Evolutionary conservation across 2,888 invertebrate genomes (phyloP).

Genomic region (Apamea epomidion): DNA sequence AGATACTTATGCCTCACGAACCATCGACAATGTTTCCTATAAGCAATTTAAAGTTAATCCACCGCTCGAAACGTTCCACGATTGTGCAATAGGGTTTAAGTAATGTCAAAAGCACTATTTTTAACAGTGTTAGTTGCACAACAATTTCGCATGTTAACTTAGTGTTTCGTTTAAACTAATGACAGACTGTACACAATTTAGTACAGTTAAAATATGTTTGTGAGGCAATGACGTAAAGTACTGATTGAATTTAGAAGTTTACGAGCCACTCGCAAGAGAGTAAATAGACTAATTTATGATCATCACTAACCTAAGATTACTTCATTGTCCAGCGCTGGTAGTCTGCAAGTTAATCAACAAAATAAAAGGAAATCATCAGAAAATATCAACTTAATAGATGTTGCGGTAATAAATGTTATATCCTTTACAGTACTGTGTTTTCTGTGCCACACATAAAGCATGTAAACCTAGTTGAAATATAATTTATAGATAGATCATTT

Average conservation of each 20-base stretch:
- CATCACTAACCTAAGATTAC: constrained; percentile 44
- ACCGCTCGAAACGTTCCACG: constrained; percentile 43
- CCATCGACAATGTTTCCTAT: constrained; percentile 52
- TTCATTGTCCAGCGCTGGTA: constrained; percentile 29
- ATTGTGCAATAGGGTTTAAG: constrained; percentile 66
- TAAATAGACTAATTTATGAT: constrained; percentile 72
- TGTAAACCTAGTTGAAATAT: constrained; percentile 4
- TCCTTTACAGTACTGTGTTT: constrained; percentile 1
- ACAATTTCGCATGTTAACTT: constrained; percentile 72
- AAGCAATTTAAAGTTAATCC: constrained; percentile 62
- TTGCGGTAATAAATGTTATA: background rate
- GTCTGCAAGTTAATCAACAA: constrained; percentile 12
- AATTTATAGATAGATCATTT: too few species aligned
- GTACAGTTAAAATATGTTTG: constrained; percentile 73
- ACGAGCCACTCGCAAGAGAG: constrained; percentile 70
- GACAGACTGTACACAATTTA: constrained; percentile 67
- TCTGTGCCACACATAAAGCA: background rate
- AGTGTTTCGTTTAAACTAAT: constrained; percentile 71
- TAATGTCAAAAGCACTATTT: constrained; percentile 69
- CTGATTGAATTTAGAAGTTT: constrained; percentile 79
- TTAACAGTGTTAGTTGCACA: constrained; percentile 67
- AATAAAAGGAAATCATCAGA: constrained; percentile 16
- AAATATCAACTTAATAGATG: background rate
- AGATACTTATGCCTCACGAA: constrained; percentile 51
- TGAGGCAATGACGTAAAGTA: constrained; percentile 75